phyloP scores from a whole-genome alignment of 1,140 invertebrate species.

The Lanistes nyassanus region DNA sequence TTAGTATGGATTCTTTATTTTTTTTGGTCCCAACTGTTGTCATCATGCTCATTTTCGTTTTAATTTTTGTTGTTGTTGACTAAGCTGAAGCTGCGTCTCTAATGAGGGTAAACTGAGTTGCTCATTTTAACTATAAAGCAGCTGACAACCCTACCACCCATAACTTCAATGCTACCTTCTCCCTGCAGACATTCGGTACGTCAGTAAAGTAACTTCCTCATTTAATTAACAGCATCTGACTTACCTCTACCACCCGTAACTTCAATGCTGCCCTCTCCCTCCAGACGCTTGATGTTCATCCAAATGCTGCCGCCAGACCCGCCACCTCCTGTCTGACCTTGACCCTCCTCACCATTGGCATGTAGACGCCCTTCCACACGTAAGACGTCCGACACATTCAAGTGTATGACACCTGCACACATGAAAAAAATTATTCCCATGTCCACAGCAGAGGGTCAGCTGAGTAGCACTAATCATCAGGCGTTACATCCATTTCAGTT shows the following conservation, averaged over 20 bases:
- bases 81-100: no score
- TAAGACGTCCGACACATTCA: conserved; percentile 48
- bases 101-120: neutral
- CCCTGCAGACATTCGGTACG: conserved; percentile 49
- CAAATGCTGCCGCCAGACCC: conserved; percentile 54
- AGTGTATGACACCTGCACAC: conserved; percentile 46
- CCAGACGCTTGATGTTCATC: conserved; percentile 44
- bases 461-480: no score
- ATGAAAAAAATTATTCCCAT: no score
- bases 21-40: no score
- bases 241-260: conserved; percentile 45
- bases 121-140: neutral
- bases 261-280: conserved; percentile 54
- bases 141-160: conserved; percentile 41
- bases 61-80: no score
- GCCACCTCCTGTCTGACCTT: conserved; percentile 43
- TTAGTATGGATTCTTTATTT: no score
- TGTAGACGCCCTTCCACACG: conserved; percentile 56
- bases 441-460: no score
- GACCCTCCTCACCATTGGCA: conserved; percentile 49
- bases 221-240: neutral
- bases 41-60: no score
- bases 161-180: conserved; percentile 50
- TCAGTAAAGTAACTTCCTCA: neutral
- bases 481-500: no score